Evolutionary conservation across 1,140 invertebrate genomes (phyloP).

Genomic region (Drosophila chauvacae): DNA sequence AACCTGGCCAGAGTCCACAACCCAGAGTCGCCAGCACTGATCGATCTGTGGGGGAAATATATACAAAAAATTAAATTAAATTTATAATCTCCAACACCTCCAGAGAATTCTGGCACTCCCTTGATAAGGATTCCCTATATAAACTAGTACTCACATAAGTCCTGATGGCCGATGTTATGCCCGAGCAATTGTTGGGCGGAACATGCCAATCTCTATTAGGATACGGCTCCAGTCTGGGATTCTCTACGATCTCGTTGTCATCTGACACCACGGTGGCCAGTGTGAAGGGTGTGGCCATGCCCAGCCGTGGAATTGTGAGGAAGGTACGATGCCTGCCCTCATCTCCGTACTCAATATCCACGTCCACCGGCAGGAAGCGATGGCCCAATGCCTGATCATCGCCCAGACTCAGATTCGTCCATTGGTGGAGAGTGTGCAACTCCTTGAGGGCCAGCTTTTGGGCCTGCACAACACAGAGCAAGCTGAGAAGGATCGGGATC

Average conservation of each 20-base stretch:
- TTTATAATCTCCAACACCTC: not conserved
- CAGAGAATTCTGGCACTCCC: not conserved
- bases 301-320: constrained; percentile 90
- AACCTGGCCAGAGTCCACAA: constrained; percentile 88
- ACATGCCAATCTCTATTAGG: constrained; percentile 85
- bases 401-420: constrained; percentile 86
- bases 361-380: constrained; percentile 90
- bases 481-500: constrained; percentile 36
- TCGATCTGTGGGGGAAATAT: constrained; percentile 86
- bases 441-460: constrained; percentile 60
- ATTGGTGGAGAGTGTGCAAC: constrained; percentile 82
- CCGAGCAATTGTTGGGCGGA: constrained; percentile 85
- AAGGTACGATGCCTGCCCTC: constrained; percentile 86
- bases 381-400: constrained; percentile 86
- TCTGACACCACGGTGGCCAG: constrained; percentile 86
- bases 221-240: constrained; percentile 85
- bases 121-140: not conserved
- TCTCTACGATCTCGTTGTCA: constrained; percentile 63
- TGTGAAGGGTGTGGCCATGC: constrained; percentile 88
- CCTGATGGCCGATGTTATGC: constrained; percentile 86
- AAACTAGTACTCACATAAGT: constrained; percentile 65
- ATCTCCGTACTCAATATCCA: constrained; percentile 88
- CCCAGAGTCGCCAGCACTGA: constrained; percentile 88
- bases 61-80: not conserved
- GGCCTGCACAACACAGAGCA: constrained; percentile 13